Evolutionary conservation across 2,797 vertebrate genomes (phyloP).

Genomic region (Premnoplex brunnescens): DNA sequence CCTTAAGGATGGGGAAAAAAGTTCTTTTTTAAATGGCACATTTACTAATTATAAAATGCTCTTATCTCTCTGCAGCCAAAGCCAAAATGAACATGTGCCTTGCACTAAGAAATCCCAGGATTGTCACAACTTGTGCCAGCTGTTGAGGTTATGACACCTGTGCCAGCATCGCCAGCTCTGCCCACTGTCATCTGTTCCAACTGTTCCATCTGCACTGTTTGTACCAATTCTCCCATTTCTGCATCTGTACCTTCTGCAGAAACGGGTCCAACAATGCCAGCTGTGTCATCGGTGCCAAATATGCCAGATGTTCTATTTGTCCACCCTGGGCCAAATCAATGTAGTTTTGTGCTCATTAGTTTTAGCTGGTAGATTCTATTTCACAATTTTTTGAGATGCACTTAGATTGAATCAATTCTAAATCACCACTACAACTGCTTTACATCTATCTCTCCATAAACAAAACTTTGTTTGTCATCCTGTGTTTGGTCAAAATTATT

Average conservation of each 20-base stretch:
- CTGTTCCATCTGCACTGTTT: constrained; percentile 96
- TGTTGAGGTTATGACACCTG: constrained; percentile 99
- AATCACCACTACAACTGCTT: constrained; percentile 68
- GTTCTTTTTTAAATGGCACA: constrained; percentile 88
- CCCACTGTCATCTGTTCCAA: constrained; percentile 98
- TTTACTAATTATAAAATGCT: constrained; percentile 88
- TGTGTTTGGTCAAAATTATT: constrained; percentile 29
- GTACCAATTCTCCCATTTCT: constrained; percentile 93
- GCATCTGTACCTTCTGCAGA: constrained; percentile 98
- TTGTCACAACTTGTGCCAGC: constrained; percentile 99
- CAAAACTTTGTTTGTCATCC: constrained; percentile 54
- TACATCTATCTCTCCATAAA: constrained; percentile 62
- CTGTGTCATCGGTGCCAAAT: constrained; percentile 94
- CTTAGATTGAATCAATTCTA: constrained; percentile 79
- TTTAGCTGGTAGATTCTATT: constrained; percentile 90
- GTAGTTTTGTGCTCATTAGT: constrained; percentile 96
- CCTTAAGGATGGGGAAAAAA: constrained; percentile 81
- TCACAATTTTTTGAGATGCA: constrained; percentile 80
- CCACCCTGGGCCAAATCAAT: constrained; percentile 97
- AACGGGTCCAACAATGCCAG: constrained; percentile 93
- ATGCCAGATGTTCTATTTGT: constrained; percentile 99
- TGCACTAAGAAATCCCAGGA: constrained; percentile 99
- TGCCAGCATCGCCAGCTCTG: constrained; percentile 95
- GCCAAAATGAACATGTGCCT: constrained; percentile 99
- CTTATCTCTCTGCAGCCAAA: constrained; percentile 89